Evolutionary conservation across 2,113 vertebrate genomes (phyloP), one percentile per base, ranked within the genome.

Genomic region (Oreochromis niloticus): DNA sequence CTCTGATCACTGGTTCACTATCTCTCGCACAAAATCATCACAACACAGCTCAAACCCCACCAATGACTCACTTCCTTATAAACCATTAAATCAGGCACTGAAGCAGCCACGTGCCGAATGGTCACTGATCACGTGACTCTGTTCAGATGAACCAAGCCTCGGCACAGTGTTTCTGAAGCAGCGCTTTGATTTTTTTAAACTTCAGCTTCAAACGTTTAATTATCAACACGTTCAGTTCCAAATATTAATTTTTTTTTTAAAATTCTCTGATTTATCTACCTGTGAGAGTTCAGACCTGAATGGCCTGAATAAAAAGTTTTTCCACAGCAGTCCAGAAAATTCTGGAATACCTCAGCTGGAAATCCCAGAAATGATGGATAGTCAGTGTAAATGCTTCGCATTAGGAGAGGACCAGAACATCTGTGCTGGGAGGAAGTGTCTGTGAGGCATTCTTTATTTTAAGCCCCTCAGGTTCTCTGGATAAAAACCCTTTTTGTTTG

Each of bases 41-140:
- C 32, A 17, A 61, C 27, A 61, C 3, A 61, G 57, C 8, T 32
- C 32, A 30, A 32, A 9, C 14, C 52, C 54, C 57, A 61, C 27
- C 27, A 32, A 32, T 32, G 27, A 59, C 0, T 9, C 56, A 2
- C 27, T 6, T 59, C 57, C 1, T 17, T 0, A 32, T 0, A 34
- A 61, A 61, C 8, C 30, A 32, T 61, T 61, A 10, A 61, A 32
- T 32, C 57, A 61, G 57, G 14, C 27, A 32, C 27, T 61, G 57
- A 61, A 61, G 57, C 57, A 61, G 30, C 57, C 27, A 32, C 3
- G 3, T 0, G 57, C 14, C 32, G 57, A 17, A 34, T 17, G 57
- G 57, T 61, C 30, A 6, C 8, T 6, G 57, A 19, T 61, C 57
- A 61, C 16, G 16, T 6, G 30, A 19, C 57, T 61, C 5, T 32